A percentile compares a stretch with the other conserved stretches of the same genome.
Evolutionary conservation across 2,888 invertebrate species (phyloP).

Genomic region (Pyrrhia umbra): DNA sequence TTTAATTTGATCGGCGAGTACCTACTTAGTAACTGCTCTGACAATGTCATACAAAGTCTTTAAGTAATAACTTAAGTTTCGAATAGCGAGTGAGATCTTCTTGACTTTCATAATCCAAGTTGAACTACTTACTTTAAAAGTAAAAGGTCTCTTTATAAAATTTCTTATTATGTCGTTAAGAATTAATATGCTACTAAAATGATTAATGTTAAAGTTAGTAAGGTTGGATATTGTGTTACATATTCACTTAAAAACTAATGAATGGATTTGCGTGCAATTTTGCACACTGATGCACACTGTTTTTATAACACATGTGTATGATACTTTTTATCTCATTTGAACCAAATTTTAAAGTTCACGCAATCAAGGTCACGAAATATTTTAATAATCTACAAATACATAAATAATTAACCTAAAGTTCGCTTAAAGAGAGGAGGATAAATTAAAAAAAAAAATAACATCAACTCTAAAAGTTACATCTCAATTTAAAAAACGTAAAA

Average conservation of each 20-base stretch:
- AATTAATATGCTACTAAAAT: neutral
- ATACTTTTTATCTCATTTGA: neutral
- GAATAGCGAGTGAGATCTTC: neutral
- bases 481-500: constrained; percentile 1
- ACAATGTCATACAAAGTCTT: constrained; percentile 1
- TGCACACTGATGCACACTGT: neutral
- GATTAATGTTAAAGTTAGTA: neutral
- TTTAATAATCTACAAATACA: too few species aligned
- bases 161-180: neutral
- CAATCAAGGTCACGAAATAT: too few species aligned
- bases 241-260: neutral
- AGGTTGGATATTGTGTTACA: neutral
- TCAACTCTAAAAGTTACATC: neutral
- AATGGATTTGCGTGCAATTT: neutral
- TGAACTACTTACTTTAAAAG: neutral
- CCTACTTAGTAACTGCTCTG: neutral
- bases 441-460: too few species aligned
- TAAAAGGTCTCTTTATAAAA: neutral
- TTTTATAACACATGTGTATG: neutral
- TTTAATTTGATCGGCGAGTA: neutral
- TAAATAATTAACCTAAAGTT: too few species aligned
- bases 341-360: neutral
- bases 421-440: too few species aligned
- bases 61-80: neutral
- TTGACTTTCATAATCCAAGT: neutral